Percentiles rank a stretch among this genome's conserved stretches.
Evolutionary conservation across 2,113 vertebrate species (phyloP).

Genomic region (Nansenia antarctica): DNA sequence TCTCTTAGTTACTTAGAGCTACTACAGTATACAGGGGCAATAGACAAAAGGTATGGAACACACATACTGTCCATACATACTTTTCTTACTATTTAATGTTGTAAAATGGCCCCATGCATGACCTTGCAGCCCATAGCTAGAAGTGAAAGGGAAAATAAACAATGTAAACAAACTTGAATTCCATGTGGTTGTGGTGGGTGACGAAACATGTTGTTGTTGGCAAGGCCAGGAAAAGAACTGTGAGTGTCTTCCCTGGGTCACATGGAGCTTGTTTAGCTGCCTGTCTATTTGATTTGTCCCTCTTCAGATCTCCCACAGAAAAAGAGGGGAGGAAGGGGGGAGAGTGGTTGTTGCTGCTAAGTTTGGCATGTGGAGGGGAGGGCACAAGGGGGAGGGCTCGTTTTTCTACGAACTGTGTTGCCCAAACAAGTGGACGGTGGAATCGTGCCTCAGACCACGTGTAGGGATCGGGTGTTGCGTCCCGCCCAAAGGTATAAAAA

Average conservation of each 20-base stretch:
- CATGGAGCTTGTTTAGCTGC: constrained; percentile 38
- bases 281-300: constrained; percentile 16
- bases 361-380: constrained; percentile 49
- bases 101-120: too few relatives aligned
- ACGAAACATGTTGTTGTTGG: constrained; percentile 29
- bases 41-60: too few relatives aligned
- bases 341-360: constrained; percentile 24
- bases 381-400: constrained; percentile 14
- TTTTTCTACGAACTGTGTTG: constrained; percentile 51
- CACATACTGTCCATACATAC: too few relatives aligned
- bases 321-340: neutral
- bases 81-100: too few relatives aligned
- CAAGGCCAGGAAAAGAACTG: constrained; percentile 1
- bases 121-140: too few relatives aligned
- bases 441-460: constrained; percentile 18
- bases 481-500: constrained; percentile 48
- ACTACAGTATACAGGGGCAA: too few relatives aligned
- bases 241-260: constrained; percentile 22
- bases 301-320: constrained; percentile 13
- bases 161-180: constrained; percentile 19
- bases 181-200: constrained; percentile 1
- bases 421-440: constrained; percentile 53
- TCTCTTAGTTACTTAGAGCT: too few relatives aligned
- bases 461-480: constrained; percentile 38
- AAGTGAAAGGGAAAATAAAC: neutral